These are phyloP conservation scores for Pteria penguin DNA, from an alignment of 2,888 invertebrate genomes.

Conservation along the genomic window DNA sequence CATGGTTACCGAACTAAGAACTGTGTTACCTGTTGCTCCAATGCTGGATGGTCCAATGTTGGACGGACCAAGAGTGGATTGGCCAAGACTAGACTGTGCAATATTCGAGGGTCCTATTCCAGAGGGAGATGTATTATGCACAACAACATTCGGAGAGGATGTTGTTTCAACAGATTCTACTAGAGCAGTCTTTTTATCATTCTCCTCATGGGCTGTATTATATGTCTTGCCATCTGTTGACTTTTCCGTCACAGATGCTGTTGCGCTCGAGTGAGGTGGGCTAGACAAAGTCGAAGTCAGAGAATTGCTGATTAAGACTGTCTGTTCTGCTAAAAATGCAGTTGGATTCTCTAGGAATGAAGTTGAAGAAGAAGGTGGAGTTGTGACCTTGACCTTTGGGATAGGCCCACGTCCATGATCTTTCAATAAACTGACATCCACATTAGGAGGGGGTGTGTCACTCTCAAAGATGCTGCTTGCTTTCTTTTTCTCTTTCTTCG, in stretches of 20 bases:
- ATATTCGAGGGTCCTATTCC: background rate
- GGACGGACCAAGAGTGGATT: too few species aligned
- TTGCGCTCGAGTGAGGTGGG: conserved; percentile 35
- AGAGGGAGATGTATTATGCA: conserved; percentile 12
- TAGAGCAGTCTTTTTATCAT: conserved; percentile 21
- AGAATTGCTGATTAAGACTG: conserved; percentile 84
- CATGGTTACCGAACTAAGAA: too few species aligned
- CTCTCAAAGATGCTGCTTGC: conserved; percentile 66
- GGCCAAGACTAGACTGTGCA: background rate
- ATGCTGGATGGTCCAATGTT: too few species aligned
- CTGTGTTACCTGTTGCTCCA: too few species aligned
- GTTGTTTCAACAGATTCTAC: conserved; percentile 8
- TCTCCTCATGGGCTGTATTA: conserved; percentile 9
- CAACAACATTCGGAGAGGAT: conserved; percentile 19
- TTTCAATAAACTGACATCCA: conserved; percentile 83
- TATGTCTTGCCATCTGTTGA: conserved; percentile 30
- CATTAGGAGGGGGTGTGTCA: conserved; percentile 83
- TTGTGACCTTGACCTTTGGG: conserved; percentile 80
- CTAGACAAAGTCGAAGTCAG: conserved; percentile 55
- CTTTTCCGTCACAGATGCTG: conserved; percentile 24
- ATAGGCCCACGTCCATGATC: conserved; percentile 67
- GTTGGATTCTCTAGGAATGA: conserved; percentile 95
- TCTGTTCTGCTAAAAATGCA: conserved; percentile 94
- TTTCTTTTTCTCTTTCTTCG: conserved; percentile 64
- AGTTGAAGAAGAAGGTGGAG: conserved; percentile 80